Base-by-base conservation (phyloP, 2,888 invertebrate genomes). In the Ligdia adustata region DNA sequence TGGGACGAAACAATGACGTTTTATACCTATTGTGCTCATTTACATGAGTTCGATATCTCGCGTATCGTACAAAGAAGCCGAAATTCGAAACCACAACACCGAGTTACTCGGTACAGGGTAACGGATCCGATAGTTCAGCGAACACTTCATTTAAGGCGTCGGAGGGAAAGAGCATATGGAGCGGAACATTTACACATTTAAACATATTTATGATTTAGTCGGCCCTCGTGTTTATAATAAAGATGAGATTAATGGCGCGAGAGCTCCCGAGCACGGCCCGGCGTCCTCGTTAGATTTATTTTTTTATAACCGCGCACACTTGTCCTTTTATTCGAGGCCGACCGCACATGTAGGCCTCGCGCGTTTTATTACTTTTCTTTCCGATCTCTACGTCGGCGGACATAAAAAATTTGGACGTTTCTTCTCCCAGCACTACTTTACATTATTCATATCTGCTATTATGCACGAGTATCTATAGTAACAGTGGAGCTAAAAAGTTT, bases 181-280 rank as follows among this genome's bases (percentile, higher is more conserved):
- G 47, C 48, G 48, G 33, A 47, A 41, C 37, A 33, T 43, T 43
- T 24, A 26, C 48, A 28, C 52, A 55, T 52, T 78, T 77, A 79
- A 81, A 72, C 66, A 73, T 81, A 82, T 83, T 86, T 85, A 85
- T 82, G 82, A 86, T 86, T 82, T 74, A 80, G 78, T 72, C 71
- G 58, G 74, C 72, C 39, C 49, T 72, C 62, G 72, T 83, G 84
- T 86, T 86, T 86, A 87, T 84, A 85, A 83, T 86, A 86, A 84
- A 83, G 74, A 72, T 55, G 68, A 78, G 80, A 88, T 87, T 83
- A 82, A 87, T 85, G 83, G 72, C 60, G 60, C 63, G 70, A 62
- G 67, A 59, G 70, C 64, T n/a, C n/a, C 66, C 61, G 65, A 39
- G 31, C 64, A 61, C 72, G 72, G 72, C 22, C 73, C 78, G 63